Conservation (phyloP, 2,113 vertebrate genomes). For the Notarius lentiginosus region DNA sequence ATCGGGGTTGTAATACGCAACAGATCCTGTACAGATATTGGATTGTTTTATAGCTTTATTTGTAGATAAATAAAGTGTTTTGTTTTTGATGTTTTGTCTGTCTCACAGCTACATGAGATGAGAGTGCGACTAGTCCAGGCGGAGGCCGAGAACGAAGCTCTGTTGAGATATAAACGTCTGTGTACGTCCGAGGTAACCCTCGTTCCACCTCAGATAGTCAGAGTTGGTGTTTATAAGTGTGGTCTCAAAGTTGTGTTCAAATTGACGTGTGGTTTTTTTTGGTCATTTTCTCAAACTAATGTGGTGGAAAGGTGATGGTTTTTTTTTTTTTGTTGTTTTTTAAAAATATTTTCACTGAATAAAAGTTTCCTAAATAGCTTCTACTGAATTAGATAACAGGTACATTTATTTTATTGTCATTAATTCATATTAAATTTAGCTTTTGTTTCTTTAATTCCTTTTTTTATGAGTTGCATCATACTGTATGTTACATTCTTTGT, state of each 20-base stretch:
- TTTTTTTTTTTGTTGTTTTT: too few species aligned
- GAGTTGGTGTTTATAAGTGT: too few species aligned
- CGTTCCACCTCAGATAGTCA: neutral
- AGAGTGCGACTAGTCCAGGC: slow-evolving; percentile 46
- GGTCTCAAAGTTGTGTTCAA: neutral
- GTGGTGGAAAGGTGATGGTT: too few species aligned
- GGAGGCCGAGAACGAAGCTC: slow-evolving; percentile 55
- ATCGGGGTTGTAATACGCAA: neutral
- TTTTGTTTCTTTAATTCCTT: too few species aligned
- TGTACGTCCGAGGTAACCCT: slow-evolving; percentile 50
- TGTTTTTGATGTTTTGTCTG: neutral
- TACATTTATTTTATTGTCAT: too few species aligned
- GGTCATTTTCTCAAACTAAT: too few species aligned
- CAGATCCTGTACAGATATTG: neutral
- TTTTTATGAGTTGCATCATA: too few species aligned
- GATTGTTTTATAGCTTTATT: neutral
- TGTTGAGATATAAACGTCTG: slow-evolving; percentile 52
- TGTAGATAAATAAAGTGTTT: neutral
- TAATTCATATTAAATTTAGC: neutral
- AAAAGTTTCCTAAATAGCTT: too few species aligned
- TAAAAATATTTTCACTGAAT: too few species aligned
- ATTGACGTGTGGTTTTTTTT: neutral
- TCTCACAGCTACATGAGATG: slow-evolving; percentile 50
- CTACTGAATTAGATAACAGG: too few species aligned
- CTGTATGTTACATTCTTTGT: too few species aligned